These are phyloP conservation scores for Theretra japonica DNA, from an alignment of 2,888 invertebrate genomes.

Conservation along the genomic window DNA sequence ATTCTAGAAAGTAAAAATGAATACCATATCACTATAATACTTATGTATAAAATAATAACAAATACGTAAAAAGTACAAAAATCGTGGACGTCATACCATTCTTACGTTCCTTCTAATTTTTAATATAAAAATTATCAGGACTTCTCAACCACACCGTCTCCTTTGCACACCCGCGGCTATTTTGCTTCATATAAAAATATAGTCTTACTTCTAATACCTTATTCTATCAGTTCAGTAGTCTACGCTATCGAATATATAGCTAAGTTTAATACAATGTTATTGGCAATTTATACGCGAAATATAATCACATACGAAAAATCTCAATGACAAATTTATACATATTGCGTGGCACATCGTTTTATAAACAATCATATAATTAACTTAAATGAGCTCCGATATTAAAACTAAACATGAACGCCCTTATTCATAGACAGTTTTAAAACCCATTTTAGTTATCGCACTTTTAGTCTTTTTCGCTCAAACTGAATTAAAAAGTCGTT, in stretches of 20 bases:
- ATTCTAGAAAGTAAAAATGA: slow-evolving; percentile 76
- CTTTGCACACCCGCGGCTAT: slow-evolving; percentile 50
- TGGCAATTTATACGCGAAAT: slow-evolving; percentile 49
- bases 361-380: slow-evolving; percentile 38
- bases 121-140: slow-evolving; percentile 83
- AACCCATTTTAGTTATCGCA: no score
- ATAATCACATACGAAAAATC: slow-evolving; percentile 60
- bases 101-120: slow-evolving; percentile 77
- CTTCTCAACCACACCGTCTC: slow-evolving; percentile 57
- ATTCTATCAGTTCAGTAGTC: slow-evolving; percentile 79
- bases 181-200: slow-evolving; percentile 68
- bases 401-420: slow-evolving; percentile 49
- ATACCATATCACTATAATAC: slow-evolving; percentile 81
- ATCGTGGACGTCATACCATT: slow-evolving; percentile 77
- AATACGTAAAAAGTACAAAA: slow-evolving; percentile 62
- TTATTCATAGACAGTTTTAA: no score
- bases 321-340: slow-evolving; percentile 49
- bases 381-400: slow-evolving; percentile 28
- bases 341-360: slow-evolving; percentile 57
- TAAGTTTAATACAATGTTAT: slow-evolving; percentile 31
- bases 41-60: slow-evolving; percentile 71
- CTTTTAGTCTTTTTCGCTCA: no score
- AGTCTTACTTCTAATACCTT: slow-evolving; percentile 63
- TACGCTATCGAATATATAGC: slow-evolving; percentile 53
- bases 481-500: no score